Base-by-base conservation (phyloP, 2,797 vertebrate genomes). In the Sebastes matsubarae region DNA sequence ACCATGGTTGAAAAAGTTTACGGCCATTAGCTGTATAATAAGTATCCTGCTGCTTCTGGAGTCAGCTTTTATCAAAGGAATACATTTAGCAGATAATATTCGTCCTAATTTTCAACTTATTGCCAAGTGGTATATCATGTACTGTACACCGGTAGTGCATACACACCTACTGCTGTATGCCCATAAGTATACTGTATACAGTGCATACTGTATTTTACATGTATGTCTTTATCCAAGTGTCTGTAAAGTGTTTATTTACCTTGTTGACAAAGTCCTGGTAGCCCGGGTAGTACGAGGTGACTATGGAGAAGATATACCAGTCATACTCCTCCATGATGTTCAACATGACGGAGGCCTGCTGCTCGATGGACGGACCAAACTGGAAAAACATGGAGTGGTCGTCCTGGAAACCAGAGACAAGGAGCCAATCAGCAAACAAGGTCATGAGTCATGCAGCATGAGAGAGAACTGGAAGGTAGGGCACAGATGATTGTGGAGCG, bases 241-340 rank as follows among this genome's bases (percentile, higher is more conserved):
- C 18, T 65, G 36, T 50, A 8, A 18, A 67, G 32, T 77, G 57
- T 66, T 74, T 52, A 5, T 87, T 92, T 90, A 99, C 97, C 96
- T 99, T 99, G 94, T 98, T 99, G 88, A 99, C 97, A 91, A 99
- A 99, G 96, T 99, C 98, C 95, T 99, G 96, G 94, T 99, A 96
- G 81, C 99, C 99, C 3, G 99, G 97, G 92, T 99, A 99, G 91
- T 99, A 99, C 6, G 98, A 97, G 86, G 99, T 99, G 94, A 99
- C 98, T 2, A 99, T 97, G 90, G 98, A 99, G 94, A 99, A 99
- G 93, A 99, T 99, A 95, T 99, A 98, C 99, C 99, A 99, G 94
- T 99, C 98, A 8, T 99, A 99, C 92, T 99, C 98, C 94, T 99
- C 97, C 98, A 99, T 99, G 84, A 99, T 99, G 94, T 99, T 99